phyloP scores from a whole-genome alignment of 2,888 invertebrate species.

The Doris montereyensis region DNA sequence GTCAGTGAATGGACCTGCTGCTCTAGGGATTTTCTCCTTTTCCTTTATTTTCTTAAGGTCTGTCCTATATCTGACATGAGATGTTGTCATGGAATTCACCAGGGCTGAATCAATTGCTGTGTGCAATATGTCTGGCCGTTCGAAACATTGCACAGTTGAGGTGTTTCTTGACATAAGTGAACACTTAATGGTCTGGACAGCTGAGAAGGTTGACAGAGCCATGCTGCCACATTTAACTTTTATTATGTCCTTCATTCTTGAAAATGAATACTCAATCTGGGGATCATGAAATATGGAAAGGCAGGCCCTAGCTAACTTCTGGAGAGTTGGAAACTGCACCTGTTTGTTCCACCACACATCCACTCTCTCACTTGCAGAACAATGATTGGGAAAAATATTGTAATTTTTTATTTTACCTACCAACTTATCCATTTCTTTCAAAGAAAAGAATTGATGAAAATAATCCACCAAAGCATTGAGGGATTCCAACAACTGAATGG shows the following conservation, averaged over 20 bases:
- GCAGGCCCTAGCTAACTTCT: constrained; percentile 15
- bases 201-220: not conserved
- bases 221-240: constrained; percentile 17
- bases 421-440: not conserved
- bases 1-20: constrained; percentile 16
- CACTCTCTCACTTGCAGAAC: not conserved
- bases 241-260: constrained; percentile 18
- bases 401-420: not conserved
- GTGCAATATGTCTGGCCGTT: not conserved
- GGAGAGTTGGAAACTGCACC: not conserved
- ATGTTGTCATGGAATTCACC: not conserved
- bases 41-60: not conserved
- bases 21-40: not conserved
- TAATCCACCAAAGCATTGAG: constrained; percentile 16
- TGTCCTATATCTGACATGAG: constrained; percentile 9
- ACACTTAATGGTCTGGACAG: constrained; percentile 10
- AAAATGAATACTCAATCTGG: constrained; percentile 4
- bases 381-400: not conserved
- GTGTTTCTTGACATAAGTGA: constrained; percentile 8
- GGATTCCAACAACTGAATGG: constrained; percentile 14
- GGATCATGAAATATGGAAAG: constrained; percentile 18
- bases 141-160: constrained; percentile 8
- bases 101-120: not conserved
- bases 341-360: constrained; percentile 5
- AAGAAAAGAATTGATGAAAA: not conserved